Evolutionary conservation across 2,113 vertebrate genomes (phyloP).

Genomic region (Melozone crissalis): DNA sequence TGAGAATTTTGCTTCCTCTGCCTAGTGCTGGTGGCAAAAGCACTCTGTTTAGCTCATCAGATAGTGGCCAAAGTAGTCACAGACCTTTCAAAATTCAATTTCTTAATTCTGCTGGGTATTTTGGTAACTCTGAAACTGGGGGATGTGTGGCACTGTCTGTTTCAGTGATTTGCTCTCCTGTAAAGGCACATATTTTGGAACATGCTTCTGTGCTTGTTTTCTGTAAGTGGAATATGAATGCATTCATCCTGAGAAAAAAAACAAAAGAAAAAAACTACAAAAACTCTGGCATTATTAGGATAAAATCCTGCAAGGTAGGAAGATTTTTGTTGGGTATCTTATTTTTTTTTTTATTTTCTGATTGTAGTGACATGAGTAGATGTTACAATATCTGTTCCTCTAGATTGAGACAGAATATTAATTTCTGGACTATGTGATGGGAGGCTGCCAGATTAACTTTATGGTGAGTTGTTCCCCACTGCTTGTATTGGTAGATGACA

Average conservation of each 20-base stretch:
- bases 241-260: conserved; percentile 89
- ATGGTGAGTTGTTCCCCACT: conserved; percentile 73
- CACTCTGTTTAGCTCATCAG: background rate
- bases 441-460: conserved; percentile 87
- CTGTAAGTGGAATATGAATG: conserved; percentile 88
- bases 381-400: background rate
- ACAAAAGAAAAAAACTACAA: conserved; percentile 94
- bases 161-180: background rate
- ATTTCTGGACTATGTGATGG: conserved; percentile 86
- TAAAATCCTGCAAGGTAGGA: conserved; percentile 87
- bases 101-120: background rate
- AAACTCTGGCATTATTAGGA: conserved; percentile 85
- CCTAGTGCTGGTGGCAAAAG: background rate
- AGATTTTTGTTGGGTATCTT: background rate
- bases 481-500: background rate
- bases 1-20: background rate
- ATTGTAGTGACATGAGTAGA: background rate
- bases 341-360: background rate
- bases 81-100: background rate
- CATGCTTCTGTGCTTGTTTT: background rate
- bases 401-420: conserved; percentile 82
- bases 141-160: background rate
- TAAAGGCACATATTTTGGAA: background rate
- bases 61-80: background rate
- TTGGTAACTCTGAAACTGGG: background rate